Conservation (phyloP, 2,888 invertebrate species). For the Tetragonisca angustula region DNA sequence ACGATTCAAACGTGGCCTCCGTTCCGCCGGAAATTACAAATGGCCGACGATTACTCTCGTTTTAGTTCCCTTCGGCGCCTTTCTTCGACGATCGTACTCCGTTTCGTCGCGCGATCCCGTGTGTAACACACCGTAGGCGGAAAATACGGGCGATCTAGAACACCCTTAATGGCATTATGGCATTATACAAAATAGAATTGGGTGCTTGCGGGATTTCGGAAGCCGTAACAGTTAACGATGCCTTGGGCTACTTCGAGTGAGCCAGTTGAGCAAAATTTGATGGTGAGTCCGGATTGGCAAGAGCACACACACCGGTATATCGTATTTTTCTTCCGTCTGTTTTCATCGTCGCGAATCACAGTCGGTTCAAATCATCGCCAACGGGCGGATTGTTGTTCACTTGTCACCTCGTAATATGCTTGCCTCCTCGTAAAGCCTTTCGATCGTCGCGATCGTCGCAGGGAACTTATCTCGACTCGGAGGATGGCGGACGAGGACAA, state of each 20-base stretch:
- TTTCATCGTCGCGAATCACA: constrained; percentile 2
- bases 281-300: constrained; percentile 28
- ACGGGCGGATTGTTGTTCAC: constrained; percentile 16
- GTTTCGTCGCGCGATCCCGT: not conserved
- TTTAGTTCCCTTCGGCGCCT: not conserved
- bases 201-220: constrained; percentile 76
- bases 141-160: constrained; percentile 26
- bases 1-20: not conserved
- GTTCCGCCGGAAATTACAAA: not conserved
- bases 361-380: constrained; percentile 1
- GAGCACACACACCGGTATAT: not conserved
- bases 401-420: constrained; percentile 15
- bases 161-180: constrained; percentile 77
- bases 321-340: constrained; percentile 4
- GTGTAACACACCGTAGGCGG: constrained; percentile 36
- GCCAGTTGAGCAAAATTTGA: constrained; percentile 64
- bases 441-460: constrained; percentile 4
- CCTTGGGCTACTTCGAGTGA: constrained; percentile 52
- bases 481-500: constrained; percentile 72
- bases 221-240: constrained; percentile 70
- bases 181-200: constrained; percentile 81
- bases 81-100: not conserved
- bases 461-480: not conserved
- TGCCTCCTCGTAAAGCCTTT: not conserved
- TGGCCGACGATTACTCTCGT: not conserved